Percentiles rank a stretch among this genome's conserved stretches.
Conservation (phyloP, 2,888 invertebrate genomes). For the Hirtodrosophila duncani region DNA sequence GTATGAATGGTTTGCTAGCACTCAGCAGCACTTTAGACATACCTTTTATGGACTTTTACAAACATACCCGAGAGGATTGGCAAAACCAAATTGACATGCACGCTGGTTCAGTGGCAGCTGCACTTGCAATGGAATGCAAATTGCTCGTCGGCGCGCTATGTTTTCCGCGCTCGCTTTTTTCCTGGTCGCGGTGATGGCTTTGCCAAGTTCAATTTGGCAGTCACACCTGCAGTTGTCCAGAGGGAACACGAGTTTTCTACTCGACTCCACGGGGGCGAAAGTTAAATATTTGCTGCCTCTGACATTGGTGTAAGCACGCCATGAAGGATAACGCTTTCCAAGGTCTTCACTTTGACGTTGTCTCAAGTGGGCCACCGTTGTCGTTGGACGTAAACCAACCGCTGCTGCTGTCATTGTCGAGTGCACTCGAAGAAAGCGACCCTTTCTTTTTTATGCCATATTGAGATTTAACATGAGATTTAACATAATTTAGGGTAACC, state of each 20-base stretch:
- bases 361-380: constrained; percentile 39
- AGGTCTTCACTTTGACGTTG: constrained; percentile 33
- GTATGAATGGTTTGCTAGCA: no score
- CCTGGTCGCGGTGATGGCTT: constrained; percentile 18
- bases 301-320: constrained; percentile 15
- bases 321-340: constrained; percentile 22
- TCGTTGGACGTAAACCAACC: no score
- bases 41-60: constrained; percentile 2
- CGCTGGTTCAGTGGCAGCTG: no score
- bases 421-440: no score
- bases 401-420: no score
- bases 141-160: constrained; percentile 26
- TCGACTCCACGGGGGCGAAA: no score
- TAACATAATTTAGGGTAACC: no score
- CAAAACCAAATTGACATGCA: constrained; percentile 50
- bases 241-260: no score
- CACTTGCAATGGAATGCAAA: constrained; percentile 54
- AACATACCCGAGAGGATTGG: not conserved
- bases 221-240: constrained; percentile 52
- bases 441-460: no score
- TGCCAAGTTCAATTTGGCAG: constrained; percentile 51
- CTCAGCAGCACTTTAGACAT: constrained; percentile 35
- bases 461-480: no score
- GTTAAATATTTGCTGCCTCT: constrained; percentile 38
- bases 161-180: not conserved